These are phyloP conservation scores for Anarsia innoxiella DNA, from an alignment of 2,888 invertebrate genomes.

Conservation along the genomic window DNA sequence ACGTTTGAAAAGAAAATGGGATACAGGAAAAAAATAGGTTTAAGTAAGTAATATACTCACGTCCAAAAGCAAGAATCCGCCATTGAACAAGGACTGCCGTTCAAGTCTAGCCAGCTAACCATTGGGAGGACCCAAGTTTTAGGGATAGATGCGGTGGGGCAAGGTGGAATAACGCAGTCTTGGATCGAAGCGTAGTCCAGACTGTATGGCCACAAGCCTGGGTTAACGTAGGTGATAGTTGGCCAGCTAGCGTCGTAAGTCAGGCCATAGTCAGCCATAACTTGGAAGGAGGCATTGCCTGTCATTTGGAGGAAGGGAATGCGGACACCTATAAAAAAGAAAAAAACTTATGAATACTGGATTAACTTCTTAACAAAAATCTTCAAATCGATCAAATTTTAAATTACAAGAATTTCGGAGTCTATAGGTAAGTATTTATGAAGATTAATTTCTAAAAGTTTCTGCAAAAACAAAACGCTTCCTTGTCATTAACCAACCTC, in stretches of 20 bases:
- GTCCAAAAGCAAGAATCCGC: constrained; percentile 65
- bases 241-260: constrained; percentile 79
- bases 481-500: constrained; percentile 35
- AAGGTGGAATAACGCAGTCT: constrained; percentile 72
- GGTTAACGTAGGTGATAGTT: constrained; percentile 45
- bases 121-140: constrained; percentile 82
- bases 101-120: constrained; percentile 66
- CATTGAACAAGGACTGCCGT: constrained; percentile 70
- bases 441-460: no score
- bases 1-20: no score
- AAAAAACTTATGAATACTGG: no score
- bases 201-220: constrained; percentile 81
- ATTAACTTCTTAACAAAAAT: no score
- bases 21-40: no score
- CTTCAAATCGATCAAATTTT: no score
- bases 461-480: no score
- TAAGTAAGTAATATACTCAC: constrained; percentile 63
- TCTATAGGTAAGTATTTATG: no score
- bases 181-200: constrained; percentile 75
- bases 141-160: constrained; percentile 73
- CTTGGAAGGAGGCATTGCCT: constrained; percentile 74
- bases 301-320: constrained; percentile 74
- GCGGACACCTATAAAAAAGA: constrained; percentile 56
- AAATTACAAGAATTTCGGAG: no score
- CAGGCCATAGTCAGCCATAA: constrained; percentile 65